Evolutionary conservation across 2,113 vertebrate species (phyloP).

Genomic region (Orientallactaga bullata): DNA sequence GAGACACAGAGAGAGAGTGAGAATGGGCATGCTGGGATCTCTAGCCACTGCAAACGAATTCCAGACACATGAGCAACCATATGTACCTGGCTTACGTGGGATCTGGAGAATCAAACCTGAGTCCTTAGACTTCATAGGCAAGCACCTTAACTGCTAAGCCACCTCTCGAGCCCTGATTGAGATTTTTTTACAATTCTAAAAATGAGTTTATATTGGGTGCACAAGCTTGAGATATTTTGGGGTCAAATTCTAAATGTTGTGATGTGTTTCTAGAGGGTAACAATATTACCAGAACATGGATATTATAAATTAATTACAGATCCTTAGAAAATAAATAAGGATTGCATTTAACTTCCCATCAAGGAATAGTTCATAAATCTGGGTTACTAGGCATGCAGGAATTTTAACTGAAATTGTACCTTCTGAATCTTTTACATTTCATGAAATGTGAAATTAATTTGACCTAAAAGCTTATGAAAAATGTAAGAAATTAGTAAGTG

Average conservation of each 20-base stretch:
- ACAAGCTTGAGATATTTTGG: background rate
- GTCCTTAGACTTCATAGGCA: too few species aligned
- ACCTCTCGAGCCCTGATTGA: too few species aligned
- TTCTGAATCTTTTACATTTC: background rate
- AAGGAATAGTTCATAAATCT: background rate
- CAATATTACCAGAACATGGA: constrained; percentile 49
- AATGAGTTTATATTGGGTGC: constrained; percentile 16
- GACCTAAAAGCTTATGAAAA: background rate
- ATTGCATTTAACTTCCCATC: background rate
- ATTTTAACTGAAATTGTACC: background rate
- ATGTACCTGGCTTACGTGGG: too few species aligned
- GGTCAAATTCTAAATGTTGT: background rate
- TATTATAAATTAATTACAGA: background rate
- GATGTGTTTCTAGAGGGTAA: constrained; percentile 4
- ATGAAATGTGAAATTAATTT: background rate
- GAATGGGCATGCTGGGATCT: too few species aligned
- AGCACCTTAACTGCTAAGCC: too few species aligned
- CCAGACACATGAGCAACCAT: too few species aligned
- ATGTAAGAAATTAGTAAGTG: background rate
- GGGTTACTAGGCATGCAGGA: background rate
- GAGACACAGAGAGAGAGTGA: too few species aligned
- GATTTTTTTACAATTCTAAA: constrained; percentile 50
- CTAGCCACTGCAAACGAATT: too few species aligned
- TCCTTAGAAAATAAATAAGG: constrained; percentile 1
- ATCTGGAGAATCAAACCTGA: too few species aligned